A percentile compares a stretch with the other conserved stretches of the same genome.
Conservation (phyloP, 2,797 vertebrate species). For the Vespertilio murinus region DNA sequence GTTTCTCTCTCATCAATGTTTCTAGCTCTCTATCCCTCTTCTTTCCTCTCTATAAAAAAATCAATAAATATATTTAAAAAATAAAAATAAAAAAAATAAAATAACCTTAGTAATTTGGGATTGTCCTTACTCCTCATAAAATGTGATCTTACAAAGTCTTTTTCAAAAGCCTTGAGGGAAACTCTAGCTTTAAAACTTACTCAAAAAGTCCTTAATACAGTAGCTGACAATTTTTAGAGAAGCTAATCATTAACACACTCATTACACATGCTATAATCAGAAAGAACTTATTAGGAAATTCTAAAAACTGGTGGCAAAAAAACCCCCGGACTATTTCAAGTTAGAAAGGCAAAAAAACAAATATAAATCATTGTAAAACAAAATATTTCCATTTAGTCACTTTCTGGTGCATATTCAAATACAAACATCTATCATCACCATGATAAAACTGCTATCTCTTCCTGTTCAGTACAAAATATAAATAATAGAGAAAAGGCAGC, state of each 20-base stretch:
- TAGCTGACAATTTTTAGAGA: background rate
- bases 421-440: background rate
- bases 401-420: conserved; percentile 30
- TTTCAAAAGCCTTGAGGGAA: conserved; percentile 12
- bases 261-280: conserved; percentile 16
- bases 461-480: background rate
- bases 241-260: background rate
- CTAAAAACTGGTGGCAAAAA: conserved; percentile 1
- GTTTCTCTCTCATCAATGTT: too few species aligned
- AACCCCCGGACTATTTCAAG: background rate
- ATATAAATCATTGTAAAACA: conserved; percentile 13
- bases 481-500: background rate
- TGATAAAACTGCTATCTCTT: background rate
- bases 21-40: too few species aligned
- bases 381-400: conserved; percentile 31
- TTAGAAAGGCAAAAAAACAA: conserved; percentile 36
- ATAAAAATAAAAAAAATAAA: background rate
- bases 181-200: conserved; percentile 31
- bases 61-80: too few species aligned
- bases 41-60: too few species aligned
- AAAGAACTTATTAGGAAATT: conserved; percentile 30
- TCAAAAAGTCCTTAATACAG: background rate
- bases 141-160: conserved; percentile 18
- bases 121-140: background rate
- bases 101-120: conserved; percentile 28